These are phyloP conservation scores for Orientallactaga bullata DNA, from an alignment of 2,113 vertebrate species.

Conservation along the genomic window DNA sequence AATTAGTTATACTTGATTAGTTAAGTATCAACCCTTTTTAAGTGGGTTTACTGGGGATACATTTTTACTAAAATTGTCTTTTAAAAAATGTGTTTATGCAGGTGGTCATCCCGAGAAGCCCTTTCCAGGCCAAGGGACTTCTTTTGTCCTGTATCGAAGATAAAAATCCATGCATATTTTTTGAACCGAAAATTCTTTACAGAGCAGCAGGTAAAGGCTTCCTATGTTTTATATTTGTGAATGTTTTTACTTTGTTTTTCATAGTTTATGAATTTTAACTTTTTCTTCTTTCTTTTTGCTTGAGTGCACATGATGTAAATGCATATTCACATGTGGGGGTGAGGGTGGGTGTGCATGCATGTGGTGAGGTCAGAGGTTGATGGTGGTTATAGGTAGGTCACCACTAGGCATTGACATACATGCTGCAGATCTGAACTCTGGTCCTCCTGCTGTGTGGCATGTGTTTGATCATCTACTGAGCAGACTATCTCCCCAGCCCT, in stretches of 20 bases:
- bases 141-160: slow-evolving; percentile 97
- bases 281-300: neutral
- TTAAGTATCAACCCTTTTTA: slow-evolving; percentile 16
- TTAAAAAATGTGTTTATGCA: slow-evolving; percentile 83
- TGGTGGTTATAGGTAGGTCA: no score
- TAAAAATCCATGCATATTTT: slow-evolving; percentile 98
- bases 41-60: slow-evolving; percentile 49
- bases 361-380: no score
- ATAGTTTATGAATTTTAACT: neutral
- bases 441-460: no score
- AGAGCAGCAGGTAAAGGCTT: slow-evolving; percentile 96
- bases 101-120: slow-evolving; percentile 97
- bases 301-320: no score
- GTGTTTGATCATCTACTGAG: no score
- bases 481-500: no score
- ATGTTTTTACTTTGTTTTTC: slow-evolving; percentile 47
- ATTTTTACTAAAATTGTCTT: slow-evolving; percentile 59
- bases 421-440: no score
- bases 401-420: no score
- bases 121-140: slow-evolving; percentile 97
- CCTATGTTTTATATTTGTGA: slow-evolving; percentile 60
- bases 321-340: no score
- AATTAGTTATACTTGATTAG: slow-evolving; percentile 42
- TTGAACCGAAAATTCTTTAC: slow-evolving; percentile 99
- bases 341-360: no score